Evolutionary conservation across 2,113 vertebrate species (phyloP), one percentile per base, ranked within the genome.

Genomic region (Gopherus flavomarginatus): DNA sequence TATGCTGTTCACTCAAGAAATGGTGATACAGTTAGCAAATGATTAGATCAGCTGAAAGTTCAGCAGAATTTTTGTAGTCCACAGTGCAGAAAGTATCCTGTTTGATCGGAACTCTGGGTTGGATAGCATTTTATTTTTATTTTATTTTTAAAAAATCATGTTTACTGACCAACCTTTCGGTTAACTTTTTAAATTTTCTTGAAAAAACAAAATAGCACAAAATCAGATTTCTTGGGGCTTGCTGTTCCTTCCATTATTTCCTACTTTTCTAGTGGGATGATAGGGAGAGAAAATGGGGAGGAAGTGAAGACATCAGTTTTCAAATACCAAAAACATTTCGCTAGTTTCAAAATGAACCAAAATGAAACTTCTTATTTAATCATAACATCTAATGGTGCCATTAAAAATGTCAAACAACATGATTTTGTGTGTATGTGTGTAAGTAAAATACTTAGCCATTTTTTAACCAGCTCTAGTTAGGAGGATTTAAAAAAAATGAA

Each of bases 21-120:
- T 95, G 50, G 5, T 52, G n/a, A 85, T 79, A 21, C 59, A 49
- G 31, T 62, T 84, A 91, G 84, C 85, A 93, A 56, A 44, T 50
- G 83, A 87, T 96, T 97, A 93, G 85, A 84, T 91, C 44, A 89
- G 49, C 77, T 96, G 85, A 94, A 94, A 95, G 50, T 86, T 97
- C 90, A 97, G 91, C 65, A 97, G 59, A 1, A 86, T 95, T 95
- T 90, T 47, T 97, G 31, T 47, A 82, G 84, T 87, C 65, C 80
- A 11, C 7, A 29, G 44, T 62, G 56, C 21, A 89, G 83, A 95
- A 94, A 86, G 24, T 31, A 16, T 31, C 83, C 11, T 83, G 35
- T 75, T 93, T 92, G 29, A 52, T 91, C 92, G 92, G 29, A 94
- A 14, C 38, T 87, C 93, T 86, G 80, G 3, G 14, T 86, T 95